Base-by-base conservation (phyloP, 2,888 invertebrate genomes). In the Caenorhabditis imperialis region DNA sequence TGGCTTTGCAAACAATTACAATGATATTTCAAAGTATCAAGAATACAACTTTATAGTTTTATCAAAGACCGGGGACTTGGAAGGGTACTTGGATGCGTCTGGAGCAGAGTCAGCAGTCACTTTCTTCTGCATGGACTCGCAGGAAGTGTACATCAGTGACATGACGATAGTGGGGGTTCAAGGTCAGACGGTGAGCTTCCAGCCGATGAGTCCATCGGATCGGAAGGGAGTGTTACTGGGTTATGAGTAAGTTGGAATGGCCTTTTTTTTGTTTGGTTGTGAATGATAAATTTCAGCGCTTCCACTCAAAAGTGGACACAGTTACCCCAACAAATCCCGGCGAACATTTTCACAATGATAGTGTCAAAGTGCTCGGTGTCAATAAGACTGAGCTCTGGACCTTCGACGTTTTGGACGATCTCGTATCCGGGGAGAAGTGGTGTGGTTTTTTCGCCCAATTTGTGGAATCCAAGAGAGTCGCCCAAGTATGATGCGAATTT, bases 271-370 rank as follows among this genome's bases (percentile, higher is more conserved):
- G 16, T 1, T 44, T 44, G 12, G 5, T 40, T 25, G 12, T 18
- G 1, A 40, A 30, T 1, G 33, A 14, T 33, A 16, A 20, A 16
- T 14, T 58, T 37, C 20, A 48, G 58, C 14, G 5, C 50, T 18
- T 14, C 10, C n/a, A 8, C 22, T n/a, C n/a, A 50, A 37, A 27
- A 33, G 10, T 3, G 30, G 2, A 6, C 3, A 5, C 20, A 35
- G 5, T 12, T 62, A 0, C 62, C 62, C 3, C 62, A 62, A 22
- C 62, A 62, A 27, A 53, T 62, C 6, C 37, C 44, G 8, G 33
- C 48, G 10, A 51, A 38, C 10, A 20, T 37, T 2, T 62, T 53
- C 45, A 62, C 62, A 22, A 44, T 62, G 51, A 7, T 35, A 30
- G n/a, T 37, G n/a, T 7, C 27, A 51, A 42, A 12, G 44, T 37